phyloP scores from a whole-genome alignment of 1,140 invertebrate genomes.

The Bilobella aurantiaca region DNA sequence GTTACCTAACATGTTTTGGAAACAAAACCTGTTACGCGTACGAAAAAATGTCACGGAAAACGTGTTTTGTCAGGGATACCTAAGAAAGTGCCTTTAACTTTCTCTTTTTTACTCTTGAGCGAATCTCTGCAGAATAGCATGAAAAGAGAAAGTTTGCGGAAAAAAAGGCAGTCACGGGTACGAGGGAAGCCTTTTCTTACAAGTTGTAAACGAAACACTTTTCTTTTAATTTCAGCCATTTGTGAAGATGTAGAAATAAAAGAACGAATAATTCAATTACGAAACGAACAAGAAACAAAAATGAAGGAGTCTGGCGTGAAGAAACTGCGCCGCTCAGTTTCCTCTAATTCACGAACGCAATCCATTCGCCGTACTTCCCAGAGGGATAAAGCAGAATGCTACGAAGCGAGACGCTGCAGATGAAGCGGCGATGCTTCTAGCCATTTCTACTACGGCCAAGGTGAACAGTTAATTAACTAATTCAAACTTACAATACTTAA shows the following conservation, averaged over 20 bases:
- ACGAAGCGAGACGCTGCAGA: constrained; percentile 91
- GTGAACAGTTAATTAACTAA: not conserved
- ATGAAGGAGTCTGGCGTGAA: constrained; percentile 51
- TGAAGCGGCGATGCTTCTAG: constrained; percentile 55
- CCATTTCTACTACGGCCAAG: not conserved
- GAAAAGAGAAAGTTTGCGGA: too few species aligned
- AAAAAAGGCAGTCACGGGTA: too few species aligned
- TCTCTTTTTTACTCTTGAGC: too few species aligned
- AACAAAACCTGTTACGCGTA: too few species aligned
- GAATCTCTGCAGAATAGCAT: too few species aligned
- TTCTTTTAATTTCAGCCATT: constrained; percentile 56
- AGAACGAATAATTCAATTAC: constrained; percentile 74
- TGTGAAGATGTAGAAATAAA: constrained; percentile 90
- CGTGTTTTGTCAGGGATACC: too few species aligned
- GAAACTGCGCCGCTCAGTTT: constrained; percentile 44
- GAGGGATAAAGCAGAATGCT: constrained; percentile 79
- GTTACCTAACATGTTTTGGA: too few species aligned
- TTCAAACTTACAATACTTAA: too few species aligned
- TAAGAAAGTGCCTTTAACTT: too few species aligned
- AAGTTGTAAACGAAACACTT: not conserved
- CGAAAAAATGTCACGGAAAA: too few species aligned
- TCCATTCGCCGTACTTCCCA: constrained; percentile 88
- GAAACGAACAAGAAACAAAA: constrained; percentile 78
- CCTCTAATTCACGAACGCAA: constrained; percentile 53
- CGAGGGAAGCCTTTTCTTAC: too few species aligned